These are phyloP conservation scores for Drosophila tani DNA, from an alignment of 1,140 invertebrate species.

Conservation along the genomic window DNA sequence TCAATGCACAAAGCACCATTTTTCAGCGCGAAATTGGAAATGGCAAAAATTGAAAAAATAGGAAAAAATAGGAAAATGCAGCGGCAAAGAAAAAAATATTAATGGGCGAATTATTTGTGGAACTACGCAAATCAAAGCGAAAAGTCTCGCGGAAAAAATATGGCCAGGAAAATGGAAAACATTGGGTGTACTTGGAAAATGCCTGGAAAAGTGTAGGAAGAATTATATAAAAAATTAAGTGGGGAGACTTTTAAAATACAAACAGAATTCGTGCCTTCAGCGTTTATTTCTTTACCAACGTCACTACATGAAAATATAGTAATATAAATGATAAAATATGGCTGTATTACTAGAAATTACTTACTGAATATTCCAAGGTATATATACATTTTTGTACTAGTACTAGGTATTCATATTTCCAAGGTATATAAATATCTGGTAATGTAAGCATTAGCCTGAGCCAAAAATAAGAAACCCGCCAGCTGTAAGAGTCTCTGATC, in stretches of 20 bases:
- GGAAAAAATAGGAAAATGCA: constrained; percentile 8
- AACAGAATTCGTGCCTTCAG: not conserved
- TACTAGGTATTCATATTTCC: no score
- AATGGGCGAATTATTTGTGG: constrained; percentile 50
- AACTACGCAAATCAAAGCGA: constrained; percentile 69
- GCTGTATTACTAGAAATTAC: not conserved
- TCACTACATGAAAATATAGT: not conserved
- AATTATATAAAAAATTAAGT: constrained; percentile 19
- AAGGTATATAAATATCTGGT: no score
- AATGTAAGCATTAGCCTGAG: not conserved
- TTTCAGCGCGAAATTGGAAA: constrained; percentile 48
- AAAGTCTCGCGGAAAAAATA: constrained; percentile 12
- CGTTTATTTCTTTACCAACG: not conserved
- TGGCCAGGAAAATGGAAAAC: constrained; percentile 14
- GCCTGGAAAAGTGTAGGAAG: not conserved
- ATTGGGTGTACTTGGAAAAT: not conserved
- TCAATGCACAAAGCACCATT: constrained; percentile 33
- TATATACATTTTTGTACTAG: no score
- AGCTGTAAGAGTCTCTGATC: constrained; percentile 19
- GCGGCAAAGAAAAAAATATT: constrained; percentile 37
- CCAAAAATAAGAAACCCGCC: constrained; percentile 8
- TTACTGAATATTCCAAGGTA: not conserved
- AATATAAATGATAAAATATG: not conserved
- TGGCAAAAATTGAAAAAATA: constrained; percentile 32
- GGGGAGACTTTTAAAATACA: constrained; percentile 2